Base-by-base conservation (phyloP, 2,888 invertebrate genomes). In the Cheilosia pagana region DNA sequence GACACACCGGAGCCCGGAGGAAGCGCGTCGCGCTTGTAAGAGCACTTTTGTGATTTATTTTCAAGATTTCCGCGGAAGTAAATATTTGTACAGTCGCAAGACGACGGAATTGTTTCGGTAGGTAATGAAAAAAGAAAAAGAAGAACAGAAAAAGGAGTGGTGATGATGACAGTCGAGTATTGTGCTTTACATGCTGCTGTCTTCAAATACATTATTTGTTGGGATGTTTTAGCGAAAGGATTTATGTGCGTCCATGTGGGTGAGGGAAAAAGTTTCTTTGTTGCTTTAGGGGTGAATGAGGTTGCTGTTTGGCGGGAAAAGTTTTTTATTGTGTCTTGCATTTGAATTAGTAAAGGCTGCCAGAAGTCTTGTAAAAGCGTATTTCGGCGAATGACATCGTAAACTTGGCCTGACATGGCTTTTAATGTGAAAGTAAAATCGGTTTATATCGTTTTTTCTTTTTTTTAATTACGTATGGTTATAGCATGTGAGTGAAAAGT, bases 41-140 rank as follows among this genome's bases (percentile, higher is more conserved):
- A 35, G 19, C 28, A 50, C 43, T 68, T 65, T 57, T 63, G 16
- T 77, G 77, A 78, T 71, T 78, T 78, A 78, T 78, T 71, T 63
- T 63, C 31, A 48, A 62, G 62, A 70, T 77, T 77, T 60, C 55
- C 60, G 57, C 60, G 62, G 55, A 77, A 55, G 70, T 60, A 70
- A 62, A 62, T 62, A 62, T 55, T 60, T 45, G 35, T 31, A 31
- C 12, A 41, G 23, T 4, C n/a, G 8, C 28, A 25, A n/a, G 45
- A 63, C 14, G 53, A 45, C 21, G 60, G 68, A 65, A 52, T 60
- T 39, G 52, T 59, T n/a, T 25, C 19, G 31, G 68, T 25, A 2
- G 31, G 68, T 76, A 76, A 76, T 76, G 68, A 76, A 76, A 76
- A 76, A 65, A 14, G n/a, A 16, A 12, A 35, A 50, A 63, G 21